Base-by-base conservation (phyloP, 1,140 invertebrate species). In the Notospermus geniculatus region DNA sequence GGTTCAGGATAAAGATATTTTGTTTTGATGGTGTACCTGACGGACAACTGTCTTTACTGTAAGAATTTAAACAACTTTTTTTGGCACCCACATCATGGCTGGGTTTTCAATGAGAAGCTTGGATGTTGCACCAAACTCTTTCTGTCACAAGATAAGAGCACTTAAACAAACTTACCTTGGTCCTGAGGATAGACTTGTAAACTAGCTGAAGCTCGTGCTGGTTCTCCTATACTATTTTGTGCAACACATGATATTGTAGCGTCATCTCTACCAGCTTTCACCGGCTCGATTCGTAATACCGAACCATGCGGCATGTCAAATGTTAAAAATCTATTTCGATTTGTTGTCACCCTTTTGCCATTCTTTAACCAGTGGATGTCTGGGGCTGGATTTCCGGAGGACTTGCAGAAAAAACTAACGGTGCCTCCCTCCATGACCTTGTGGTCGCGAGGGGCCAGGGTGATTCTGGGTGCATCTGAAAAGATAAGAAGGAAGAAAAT, bases 361-460 rank as follows among this genome's bases (percentile, higher is more conserved):
- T 93, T 93, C 81, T 93, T 93, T 66, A 90, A 86, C 93, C 93
- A 95, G 77, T 91, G 87, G 69, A 96, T 92, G 67, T 88, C 87
- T 1, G 93, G 92, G 17, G 77, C 72, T 45, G 95, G 95, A 82
- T 93, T 89, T 19, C 95, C 94, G 53, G 89, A 86, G 19, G 94
- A 94, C 52, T 89, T 90, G 84, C 95, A 98, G 82, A 93, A 95
- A 84, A 98, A 97, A 43, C 90, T 91, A 1, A 94, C 94, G 58
- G 93, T 91, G n/a, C 90, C 90, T 59, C 91, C 92, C 56, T 88
- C 90, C 60, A 89, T 88, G 30, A 97, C 95, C 58, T 71, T 74
- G 58, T 70, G 67, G 57, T 70, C 69, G 50, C 65, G 71, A 54
- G 76, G 76, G n/a, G 71, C 69, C 46, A 63, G 54, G 4, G 72